These are phyloP conservation scores for Phataginus tricuspis DNA, from an alignment of 2,797 vertebrate species.

Conservation along the genomic window DNA sequence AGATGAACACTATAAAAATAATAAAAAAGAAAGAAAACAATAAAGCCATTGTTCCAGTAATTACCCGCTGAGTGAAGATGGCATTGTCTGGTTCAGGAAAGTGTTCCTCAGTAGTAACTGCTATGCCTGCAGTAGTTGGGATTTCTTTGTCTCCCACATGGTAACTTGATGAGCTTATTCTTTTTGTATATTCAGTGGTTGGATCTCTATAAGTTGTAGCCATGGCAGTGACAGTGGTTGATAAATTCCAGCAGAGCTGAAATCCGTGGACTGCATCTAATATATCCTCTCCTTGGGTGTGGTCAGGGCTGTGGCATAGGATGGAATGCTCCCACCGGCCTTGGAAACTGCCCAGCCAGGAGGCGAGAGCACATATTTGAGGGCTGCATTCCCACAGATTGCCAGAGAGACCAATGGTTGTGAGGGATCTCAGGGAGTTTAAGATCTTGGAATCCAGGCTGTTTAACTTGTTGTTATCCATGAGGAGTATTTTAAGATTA, in stretches of 20 bases:
- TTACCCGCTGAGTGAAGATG: slow-evolving; percentile 97
- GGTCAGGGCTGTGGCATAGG: slow-evolving; percentile 96
- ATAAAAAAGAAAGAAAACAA: slow-evolving; percentile 99
- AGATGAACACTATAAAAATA: slow-evolving; percentile 99
- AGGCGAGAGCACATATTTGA: slow-evolving; percentile 96
- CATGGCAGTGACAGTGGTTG: slow-evolving; percentile 91
- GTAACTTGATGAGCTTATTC: slow-evolving; percentile 95
- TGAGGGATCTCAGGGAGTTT: slow-evolving; percentile 93
- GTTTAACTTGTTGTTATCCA: slow-evolving; percentile 99
- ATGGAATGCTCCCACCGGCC: slow-evolving; percentile 99
- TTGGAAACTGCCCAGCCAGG: slow-evolving; percentile 96
- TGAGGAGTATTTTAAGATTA: slow-evolving; percentile 95
- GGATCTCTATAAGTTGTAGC: slow-evolving; percentile 89
- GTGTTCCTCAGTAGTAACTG: slow-evolving; percentile 92
- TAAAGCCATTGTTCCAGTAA: slow-evolving; percentile 99
- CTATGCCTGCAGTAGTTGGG: slow-evolving; percentile 94
- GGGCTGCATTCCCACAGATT: slow-evolving; percentile 99
- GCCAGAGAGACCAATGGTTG: slow-evolving; percentile 95
- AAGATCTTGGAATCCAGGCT: slow-evolving; percentile 94
- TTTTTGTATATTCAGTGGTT: slow-evolving; percentile 95
- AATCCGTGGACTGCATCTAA: slow-evolving; percentile 98
- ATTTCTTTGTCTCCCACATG: slow-evolving; percentile 97
- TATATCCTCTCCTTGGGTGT: slow-evolving; percentile 99
- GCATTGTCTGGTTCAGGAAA: slow-evolving; percentile 95
- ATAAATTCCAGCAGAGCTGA: slow-evolving; percentile 99